Percentiles rank a stretch among this genome's conserved stretches.
Evolutionary conservation across 2,113 vertebrate species (phyloP).

Genomic region (Excalfactoria chinensis): DNA sequence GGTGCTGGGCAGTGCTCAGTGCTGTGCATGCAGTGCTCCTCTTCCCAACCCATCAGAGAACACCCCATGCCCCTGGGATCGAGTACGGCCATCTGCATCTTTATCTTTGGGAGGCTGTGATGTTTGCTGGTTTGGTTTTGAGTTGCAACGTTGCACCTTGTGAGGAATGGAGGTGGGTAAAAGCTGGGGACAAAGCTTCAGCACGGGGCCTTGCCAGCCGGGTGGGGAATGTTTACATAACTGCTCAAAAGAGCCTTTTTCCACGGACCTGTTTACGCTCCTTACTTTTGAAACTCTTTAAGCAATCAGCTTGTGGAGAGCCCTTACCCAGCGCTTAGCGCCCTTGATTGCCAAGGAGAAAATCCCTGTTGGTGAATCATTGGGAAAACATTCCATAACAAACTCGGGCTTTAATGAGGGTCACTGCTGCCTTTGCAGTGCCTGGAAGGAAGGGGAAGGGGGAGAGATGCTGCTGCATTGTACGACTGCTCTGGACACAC

Average conservation of each 20-base stretch:
- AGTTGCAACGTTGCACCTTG: accelerated
- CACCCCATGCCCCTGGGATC: not conserved
- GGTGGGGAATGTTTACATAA: slow-evolving; percentile 78
- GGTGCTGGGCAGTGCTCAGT: not conserved
- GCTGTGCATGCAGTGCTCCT: not conserved
- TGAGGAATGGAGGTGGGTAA: no score
- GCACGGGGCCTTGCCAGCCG: slow-evolving; percentile 57
- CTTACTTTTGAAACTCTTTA: slow-evolving; percentile 83
- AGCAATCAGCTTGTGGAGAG: slow-evolving; percentile 83
- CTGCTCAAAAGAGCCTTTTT: slow-evolving; percentile 84
- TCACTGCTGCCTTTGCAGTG: slow-evolving; percentile 67
- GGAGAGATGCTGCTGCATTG: slow-evolving; percentile 57
- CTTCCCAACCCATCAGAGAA: not conserved
- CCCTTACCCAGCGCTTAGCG: slow-evolving; percentile 80
- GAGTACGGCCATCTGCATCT: accelerated
- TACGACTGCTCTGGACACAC: slow-evolving; percentile 38
- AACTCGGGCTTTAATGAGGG: slow-evolving; percentile 85
- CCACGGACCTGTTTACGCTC: slow-evolving; percentile 92
- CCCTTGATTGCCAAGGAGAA: slow-evolving; percentile 79
- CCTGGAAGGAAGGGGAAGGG: slow-evolving; percentile 27
- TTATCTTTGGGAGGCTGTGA: no score
- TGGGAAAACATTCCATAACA: slow-evolving; percentile 86
- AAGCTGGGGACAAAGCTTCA: slow-evolving; percentile 64
- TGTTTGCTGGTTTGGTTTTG: not conserved
- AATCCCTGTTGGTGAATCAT: slow-evolving; percentile 80